Evolutionary conservation across 2,113 vertebrate genomes (phyloP).

Genomic region (Sakesphorus luctuosus): DNA sequence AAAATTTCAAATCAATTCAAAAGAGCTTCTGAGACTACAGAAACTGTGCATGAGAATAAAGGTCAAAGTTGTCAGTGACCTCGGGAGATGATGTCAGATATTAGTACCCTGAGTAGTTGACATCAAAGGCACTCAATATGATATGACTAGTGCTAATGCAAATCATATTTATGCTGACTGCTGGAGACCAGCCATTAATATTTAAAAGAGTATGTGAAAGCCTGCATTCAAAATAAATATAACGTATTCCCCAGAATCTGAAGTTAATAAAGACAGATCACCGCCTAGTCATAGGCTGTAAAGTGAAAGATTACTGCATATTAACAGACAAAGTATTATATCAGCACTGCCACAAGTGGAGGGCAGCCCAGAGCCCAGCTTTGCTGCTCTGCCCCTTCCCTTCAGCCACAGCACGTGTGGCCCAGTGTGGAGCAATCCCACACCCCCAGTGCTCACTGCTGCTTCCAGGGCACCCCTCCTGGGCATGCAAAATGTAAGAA

Average conservation of each 20-base stretch:
- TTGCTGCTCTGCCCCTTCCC: neutral
- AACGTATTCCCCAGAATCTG: slow-evolving; percentile 72
- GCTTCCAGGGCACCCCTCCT: neutral
- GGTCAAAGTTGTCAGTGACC: slow-evolving; percentile 87
- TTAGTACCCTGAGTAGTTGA: slow-evolving; percentile 77
- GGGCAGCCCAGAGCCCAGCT: neutral
- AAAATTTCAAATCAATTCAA: slow-evolving; percentile 91
- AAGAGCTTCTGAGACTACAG: slow-evolving; percentile 85
- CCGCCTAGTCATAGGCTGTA: slow-evolving; percentile 53
- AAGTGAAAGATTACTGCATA: slow-evolving; percentile 74
- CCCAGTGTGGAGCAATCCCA: neutral
- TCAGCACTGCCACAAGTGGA: slow-evolving; percentile 25
- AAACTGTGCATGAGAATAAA: slow-evolving; percentile 82
- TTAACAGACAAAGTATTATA: slow-evolving; percentile 68
- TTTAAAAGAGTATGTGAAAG: slow-evolving; percentile 84
- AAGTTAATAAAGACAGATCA: slow-evolving; percentile 83
- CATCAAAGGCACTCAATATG: slow-evolving; percentile 84
- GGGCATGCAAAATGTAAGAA: neutral
- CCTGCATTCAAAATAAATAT: slow-evolving; percentile 84
- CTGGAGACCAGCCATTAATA: slow-evolving; percentile 83
- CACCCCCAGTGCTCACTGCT: neutral
- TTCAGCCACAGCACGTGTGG: neutral
- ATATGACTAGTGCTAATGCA: slow-evolving; percentile 83
- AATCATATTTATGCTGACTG: slow-evolving; percentile 89
- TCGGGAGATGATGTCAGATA: slow-evolving; percentile 85